Base-by-base conservation (phyloP, 2,113 vertebrate genomes). In the Herpetotheres cachinnans region DNA sequence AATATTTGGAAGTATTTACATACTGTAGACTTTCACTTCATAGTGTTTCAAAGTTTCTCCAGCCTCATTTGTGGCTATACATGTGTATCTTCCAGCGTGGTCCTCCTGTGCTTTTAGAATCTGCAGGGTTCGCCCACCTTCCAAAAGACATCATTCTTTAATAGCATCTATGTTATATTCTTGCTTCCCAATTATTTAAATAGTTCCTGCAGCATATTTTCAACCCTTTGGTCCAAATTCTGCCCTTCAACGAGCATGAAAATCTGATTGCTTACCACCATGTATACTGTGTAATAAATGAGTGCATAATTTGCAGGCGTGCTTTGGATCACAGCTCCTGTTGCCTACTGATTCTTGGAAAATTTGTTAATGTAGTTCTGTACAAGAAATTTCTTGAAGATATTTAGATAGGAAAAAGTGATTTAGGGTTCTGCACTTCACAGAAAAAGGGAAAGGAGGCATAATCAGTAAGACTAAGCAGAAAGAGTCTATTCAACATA, bases 41-140 rank as follows among this genome's bases (percentile, higher is more conserved):
- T 99, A 99, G 98, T 99, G 98, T 95, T 99, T 99, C 49, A 99
- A 95, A 52, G 98, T 98, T 91, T 99, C 98, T 67, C 99, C 99
- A 7, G 99, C 99, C 89, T 99, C 99, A 30, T 99, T 99, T 8
- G 99, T 99, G 84, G 99, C 99, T 67, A 99, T 97, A 82, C 99
- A 99, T 11, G 99, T 99, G 9, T 99, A 99, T 87, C 98, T 98
- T 44, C 99, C 99, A 89, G 99, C 95, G 29, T 98, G 98, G 87
- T 99, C 98, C 80, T 99, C 98, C 95, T 98, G 98, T 3, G 99
- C 99, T 49, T 97, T 99, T 44, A 99, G 98, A 88, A 99, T 99
- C 98, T 99, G 99, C 81, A 99, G 98, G 3, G 98, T 99, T 44
- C 99, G 97, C 3, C 99, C 99, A 83, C 99, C 99, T 99, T 92